Evolutionary conservation across 2,888 invertebrate species (phyloP).

Genomic region (Amitus sp.): DNA sequence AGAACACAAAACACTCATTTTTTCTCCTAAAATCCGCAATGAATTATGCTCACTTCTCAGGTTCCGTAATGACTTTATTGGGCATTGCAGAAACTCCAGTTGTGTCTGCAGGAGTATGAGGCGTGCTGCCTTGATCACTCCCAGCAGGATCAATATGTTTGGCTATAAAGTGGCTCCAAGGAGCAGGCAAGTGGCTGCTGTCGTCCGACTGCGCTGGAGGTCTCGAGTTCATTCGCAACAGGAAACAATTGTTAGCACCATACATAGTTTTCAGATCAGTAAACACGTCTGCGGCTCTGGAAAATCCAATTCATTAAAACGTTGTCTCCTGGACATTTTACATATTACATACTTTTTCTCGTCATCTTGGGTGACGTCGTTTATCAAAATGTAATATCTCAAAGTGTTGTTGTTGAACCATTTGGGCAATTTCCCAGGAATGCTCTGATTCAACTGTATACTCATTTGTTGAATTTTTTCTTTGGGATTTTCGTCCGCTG

Average conservation of each 20-base stretch:
- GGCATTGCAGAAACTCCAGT: constrained; percentile 66
- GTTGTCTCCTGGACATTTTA: too few relatives aligned
- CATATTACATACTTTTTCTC: constrained; percentile 79
- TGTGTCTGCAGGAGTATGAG: constrained; percentile 70
- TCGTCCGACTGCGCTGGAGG: constrained; percentile 68
- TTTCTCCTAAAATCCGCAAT: too few relatives aligned
- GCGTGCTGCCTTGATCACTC: constrained; percentile 68
- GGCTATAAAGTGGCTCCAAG: constrained; percentile 84
- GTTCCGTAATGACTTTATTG: constrained; percentile 59
- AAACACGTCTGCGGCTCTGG: constrained; percentile 84
- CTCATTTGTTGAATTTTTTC: constrained; percentile 84
- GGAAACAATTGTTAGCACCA: constrained; percentile 87
- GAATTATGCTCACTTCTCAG: constrained; percentile 61
- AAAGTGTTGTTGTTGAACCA: constrained; percentile 85
- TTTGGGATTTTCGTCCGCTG: constrained; percentile 79
- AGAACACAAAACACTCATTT: too few relatives aligned
- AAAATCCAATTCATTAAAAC: constrained; percentile 50
- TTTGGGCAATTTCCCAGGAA: constrained; percentile 83
- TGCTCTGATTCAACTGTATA: constrained; percentile 82
- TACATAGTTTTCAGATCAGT: constrained; percentile 88
- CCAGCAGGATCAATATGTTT: constrained; percentile 65
- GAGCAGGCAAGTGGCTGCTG: constrained; percentile 76
- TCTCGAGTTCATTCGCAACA: constrained; percentile 89
- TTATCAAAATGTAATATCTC: constrained; percentile 89
- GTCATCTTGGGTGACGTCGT: constrained; percentile 81